Base-by-base conservation (phyloP, 2,888 invertebrate genomes). In the Trileptium ribeirensis region DNA sequence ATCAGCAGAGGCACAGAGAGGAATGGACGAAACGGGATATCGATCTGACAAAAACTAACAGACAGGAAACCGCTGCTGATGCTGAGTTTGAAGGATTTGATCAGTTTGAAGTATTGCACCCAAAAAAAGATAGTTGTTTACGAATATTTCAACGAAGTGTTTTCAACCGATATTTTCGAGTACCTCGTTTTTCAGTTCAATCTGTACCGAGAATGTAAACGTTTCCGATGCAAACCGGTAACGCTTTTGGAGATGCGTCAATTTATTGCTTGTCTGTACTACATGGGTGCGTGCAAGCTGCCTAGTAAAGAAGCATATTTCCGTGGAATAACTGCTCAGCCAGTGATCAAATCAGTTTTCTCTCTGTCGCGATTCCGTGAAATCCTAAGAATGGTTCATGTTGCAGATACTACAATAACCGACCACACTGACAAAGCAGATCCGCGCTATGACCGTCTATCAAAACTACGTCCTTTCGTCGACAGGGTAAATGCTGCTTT, bases 401-500 rank as follows among this genome's bases (percentile, higher is more conserved):
- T 70, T 31, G 70, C 70, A 36, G 70, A 70, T 29, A 19, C 70
- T 8, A 29, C 70, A 8, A 31, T 70, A 8, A 15, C 15, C 8
- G 70, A 70, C 8, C 8, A 8, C 8, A 8, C 36, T 31, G 3
- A 3, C 33, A 70, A 70, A 70, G 36, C 70, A 19, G 8, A 70
- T n/a, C 70, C 70, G 8, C 15, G 8, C 8, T 70, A 70, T 29
- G 70, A 70, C 31, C 8, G 8, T 8, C 29, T 70, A 3, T 31
- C 8, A 31, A 3, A n/a, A 3, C 29, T 70, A 31, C 70, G 70
- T 29, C 70, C 70, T 19, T 29, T 70, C 8, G 36, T 70, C 31
- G 70, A 70, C 31, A 70, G 29, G 70, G 15, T 70, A 36, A 70
- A 70, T 70, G n/a, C n/a, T n/a, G n/a, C n/a, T n/a, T n/a, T n/a